Evolutionary conservation across 2,113 vertebrate species (phyloP), one percentile per base, ranked within the genome.

Genomic region (Cyanoderma ruficeps): DNA sequence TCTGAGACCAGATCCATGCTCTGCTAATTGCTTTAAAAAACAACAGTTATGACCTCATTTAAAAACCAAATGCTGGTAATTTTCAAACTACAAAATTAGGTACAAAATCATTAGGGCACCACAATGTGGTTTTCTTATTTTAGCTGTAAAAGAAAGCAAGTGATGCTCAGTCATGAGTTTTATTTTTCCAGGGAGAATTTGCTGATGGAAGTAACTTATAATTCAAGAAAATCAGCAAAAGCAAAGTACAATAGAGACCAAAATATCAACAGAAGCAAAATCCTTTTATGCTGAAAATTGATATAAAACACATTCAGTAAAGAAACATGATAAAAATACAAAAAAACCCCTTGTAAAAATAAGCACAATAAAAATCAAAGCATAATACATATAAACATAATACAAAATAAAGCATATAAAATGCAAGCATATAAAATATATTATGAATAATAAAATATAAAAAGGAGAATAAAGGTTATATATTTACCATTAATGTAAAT

Each of bases 101-200:
- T 74, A 69, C 35, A 61, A 94, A 79, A 61, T 69, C 55, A 59
- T 82, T 56, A 55, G 53, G 28, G 63, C 41, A 24, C 65, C 13
- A 39, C 41, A 76, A 11, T 25, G 47, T 67, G 80, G 31, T 56
- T 94, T 93, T 89, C 83, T 90, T 70, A 47, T 63, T 91, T 69
- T 59, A 71, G 83, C 83, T 59, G 50, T 67, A 55, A 86, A 28
- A 79, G 70, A 90, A 49, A 90, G 69, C 41, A 83, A 61, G 47
- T 49, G 85, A 24, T 78, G 74, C 69, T 95, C 53, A 56, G 69
- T 94, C 41, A 75, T 35, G 78, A 90, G 78, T 87, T 89, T 93
- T 90, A 81, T 92, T 96, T 92, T 89, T 91, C 81, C 9, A 8
- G 60, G 37, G 70, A 96, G 75, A 91, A 94, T 89, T 85, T 91